Evolutionary conservation across 2,888 invertebrate species (phyloP).

Genomic region (Athripsodes cinereus): DNA sequence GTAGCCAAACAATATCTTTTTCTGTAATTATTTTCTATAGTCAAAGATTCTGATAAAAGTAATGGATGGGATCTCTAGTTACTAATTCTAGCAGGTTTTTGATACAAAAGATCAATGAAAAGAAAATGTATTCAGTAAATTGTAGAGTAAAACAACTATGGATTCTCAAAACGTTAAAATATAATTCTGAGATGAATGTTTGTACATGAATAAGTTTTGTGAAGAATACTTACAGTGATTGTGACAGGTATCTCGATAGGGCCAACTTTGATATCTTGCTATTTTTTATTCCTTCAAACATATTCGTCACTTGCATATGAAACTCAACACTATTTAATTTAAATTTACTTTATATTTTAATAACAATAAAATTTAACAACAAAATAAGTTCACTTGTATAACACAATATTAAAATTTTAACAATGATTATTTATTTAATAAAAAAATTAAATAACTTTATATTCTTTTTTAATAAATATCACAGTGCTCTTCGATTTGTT

Average conservation of each 20-base stretch:
- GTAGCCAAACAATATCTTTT: too few species aligned
- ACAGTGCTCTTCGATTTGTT: conserved; percentile 18
- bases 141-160: too few species aligned
- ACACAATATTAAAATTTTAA: background rate
- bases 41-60: too few species aligned
- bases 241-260: conserved; percentile 68
- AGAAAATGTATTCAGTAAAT: too few species aligned
- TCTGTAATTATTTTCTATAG: too few species aligned
- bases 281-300: conserved; percentile 70
- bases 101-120: too few species aligned
- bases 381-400: background rate
- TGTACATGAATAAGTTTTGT: too few species aligned
- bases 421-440: background rate
- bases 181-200: too few species aligned
- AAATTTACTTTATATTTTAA: background rate
- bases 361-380: background rate
- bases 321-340: background rate
- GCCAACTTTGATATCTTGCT: conserved; percentile 69
- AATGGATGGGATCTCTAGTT: too few species aligned
- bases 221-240: conserved; percentile 73
- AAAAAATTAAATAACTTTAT: too few species aligned
- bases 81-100: too few species aligned
- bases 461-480: conserved; percentile 9
- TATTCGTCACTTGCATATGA: conserved; percentile 43
- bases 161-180: too few species aligned